Evolutionary conservation across 1,140 invertebrate genomes (phyloP).

Genomic region (Pogonognathellus flavescens): DNA sequence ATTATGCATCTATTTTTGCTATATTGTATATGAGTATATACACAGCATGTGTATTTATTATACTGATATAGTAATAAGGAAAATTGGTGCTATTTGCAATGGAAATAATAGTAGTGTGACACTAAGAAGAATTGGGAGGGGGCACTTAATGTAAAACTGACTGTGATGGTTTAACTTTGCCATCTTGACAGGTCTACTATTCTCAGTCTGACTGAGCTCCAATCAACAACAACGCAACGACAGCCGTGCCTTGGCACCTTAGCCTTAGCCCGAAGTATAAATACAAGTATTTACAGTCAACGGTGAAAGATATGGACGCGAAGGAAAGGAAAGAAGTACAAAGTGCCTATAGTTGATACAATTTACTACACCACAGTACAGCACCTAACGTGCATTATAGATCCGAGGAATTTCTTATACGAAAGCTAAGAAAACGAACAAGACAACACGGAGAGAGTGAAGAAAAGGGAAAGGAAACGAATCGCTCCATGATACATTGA

Average conservation of each 20-base stretch:
- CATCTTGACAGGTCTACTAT: constrained; percentile 10
- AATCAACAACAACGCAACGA: constrained; percentile 10
- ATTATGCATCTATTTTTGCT: too few species aligned
- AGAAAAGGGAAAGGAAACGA: constrained; percentile 48
- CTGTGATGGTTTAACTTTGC: neutral
- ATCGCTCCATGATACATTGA: constrained; percentile 53
- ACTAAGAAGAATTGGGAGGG: neutral
- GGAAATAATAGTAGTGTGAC: neutral
- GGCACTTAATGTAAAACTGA: neutral
- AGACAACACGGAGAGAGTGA: constrained; percentile 24
- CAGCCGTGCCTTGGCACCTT: neutral
- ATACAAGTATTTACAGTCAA: neutral
- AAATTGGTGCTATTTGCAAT: neutral
- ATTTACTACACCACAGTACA: neutral
- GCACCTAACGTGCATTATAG: neutral
- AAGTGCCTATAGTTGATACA: neutral
- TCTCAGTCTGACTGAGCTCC: neutral
- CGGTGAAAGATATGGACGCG: neutral
- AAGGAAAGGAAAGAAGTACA: constrained; percentile 31
- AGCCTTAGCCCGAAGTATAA: neutral
- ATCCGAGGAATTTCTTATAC: neutral
- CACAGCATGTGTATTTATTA: too few species aligned
- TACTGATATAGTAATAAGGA: too few species aligned
- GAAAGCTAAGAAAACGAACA: constrained; percentile 15
- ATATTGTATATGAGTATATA: too few species aligned